Base-by-base conservation (phyloP, 2,888 invertebrate genomes). In the Cephus nigrinus region DNA sequence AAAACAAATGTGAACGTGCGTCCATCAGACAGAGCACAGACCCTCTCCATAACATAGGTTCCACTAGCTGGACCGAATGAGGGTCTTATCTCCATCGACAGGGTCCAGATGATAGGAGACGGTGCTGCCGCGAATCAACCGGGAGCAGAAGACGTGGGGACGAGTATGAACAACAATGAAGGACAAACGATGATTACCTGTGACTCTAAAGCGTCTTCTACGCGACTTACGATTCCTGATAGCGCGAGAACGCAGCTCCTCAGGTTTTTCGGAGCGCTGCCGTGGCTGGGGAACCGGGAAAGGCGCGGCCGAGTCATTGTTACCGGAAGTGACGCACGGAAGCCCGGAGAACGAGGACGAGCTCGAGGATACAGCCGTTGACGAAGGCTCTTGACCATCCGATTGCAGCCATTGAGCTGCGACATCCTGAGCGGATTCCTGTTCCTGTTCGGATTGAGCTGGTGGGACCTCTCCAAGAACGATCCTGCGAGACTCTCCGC, bases 401-500 rank as follows among this genome's bases (percentile, higher is more conserved):
- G 55, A 23, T 15, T 68, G 11, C 68, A 80, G 85, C 88, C 90
- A 90, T 73, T 90, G 90, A 23, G 90, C 90, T 76, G 90, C 90
- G 77, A 90, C 90, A 85, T 90, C 90, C 82, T 90, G 90, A 79
- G 90, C 90, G 75, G 90, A 82, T 81, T 91, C 90, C 78, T 90
- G 90, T 80, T 90, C 90, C 84, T 89, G 89, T 80, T 90, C 90
- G 68, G 87, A 83, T 77, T 87, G 86, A 72, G 84, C 87, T 76
- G 91, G 90, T 74, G 90, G 91, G 75, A 91, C 90, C 81, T 91
- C 90, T 34, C 91, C 90, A 77, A 91, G 84, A 80, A 90, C 90
- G 80, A 90, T 90, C 81, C 89, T 86, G 75, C 93, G 92, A 79
- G 94, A 93, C 77, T 91, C 91, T 74, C 92, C 91, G 84, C 94